phyloP scores from a whole-genome alignment of 2,888 invertebrate genomes.

The Orchesellides sinensis region DNA sequence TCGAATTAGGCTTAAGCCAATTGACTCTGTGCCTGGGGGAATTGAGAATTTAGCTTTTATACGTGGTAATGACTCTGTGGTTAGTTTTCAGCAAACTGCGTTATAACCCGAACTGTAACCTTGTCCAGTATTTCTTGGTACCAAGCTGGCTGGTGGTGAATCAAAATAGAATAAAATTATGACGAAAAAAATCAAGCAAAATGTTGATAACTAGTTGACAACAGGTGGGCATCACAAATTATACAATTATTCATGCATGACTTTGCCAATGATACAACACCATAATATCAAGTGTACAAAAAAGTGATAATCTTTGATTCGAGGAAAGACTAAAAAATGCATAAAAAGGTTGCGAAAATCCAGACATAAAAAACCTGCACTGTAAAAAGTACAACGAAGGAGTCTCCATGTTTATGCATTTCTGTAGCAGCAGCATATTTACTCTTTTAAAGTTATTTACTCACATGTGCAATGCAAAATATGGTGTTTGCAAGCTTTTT shows the following conservation, averaged over 20 bases:
- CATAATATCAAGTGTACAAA: too few species aligned
- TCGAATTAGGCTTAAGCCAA: constrained; percentile 62
- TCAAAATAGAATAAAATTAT: neutral
- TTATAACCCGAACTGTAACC: constrained; percentile 30
- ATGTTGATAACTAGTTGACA: too few species aligned
- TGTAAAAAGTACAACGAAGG: too few species aligned
- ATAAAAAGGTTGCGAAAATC: constrained; percentile 5
- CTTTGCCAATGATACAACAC: too few species aligned
- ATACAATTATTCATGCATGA: neutral
- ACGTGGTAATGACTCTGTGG: constrained; percentile 50
- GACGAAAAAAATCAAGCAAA: neutral
- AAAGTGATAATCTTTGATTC: constrained; percentile 35
- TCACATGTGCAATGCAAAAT: neutral
- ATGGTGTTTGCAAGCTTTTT: constrained; percentile 26
- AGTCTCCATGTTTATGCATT: constrained; percentile 7
- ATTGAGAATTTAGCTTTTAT: constrained; percentile 70
- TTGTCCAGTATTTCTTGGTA: neutral
- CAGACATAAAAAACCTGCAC: constrained; percentile 40
- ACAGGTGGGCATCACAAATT: neutral
- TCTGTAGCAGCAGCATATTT: neutral
- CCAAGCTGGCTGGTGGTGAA: too few species aligned
- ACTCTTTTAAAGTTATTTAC: neutral
- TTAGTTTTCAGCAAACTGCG: constrained; percentile 61
- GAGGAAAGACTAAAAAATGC: constrained; percentile 15
- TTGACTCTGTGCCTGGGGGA: constrained; percentile 67